Base-by-base conservation (phyloP, 2,888 invertebrate genomes). In the Agrotis exclamationis region DNA sequence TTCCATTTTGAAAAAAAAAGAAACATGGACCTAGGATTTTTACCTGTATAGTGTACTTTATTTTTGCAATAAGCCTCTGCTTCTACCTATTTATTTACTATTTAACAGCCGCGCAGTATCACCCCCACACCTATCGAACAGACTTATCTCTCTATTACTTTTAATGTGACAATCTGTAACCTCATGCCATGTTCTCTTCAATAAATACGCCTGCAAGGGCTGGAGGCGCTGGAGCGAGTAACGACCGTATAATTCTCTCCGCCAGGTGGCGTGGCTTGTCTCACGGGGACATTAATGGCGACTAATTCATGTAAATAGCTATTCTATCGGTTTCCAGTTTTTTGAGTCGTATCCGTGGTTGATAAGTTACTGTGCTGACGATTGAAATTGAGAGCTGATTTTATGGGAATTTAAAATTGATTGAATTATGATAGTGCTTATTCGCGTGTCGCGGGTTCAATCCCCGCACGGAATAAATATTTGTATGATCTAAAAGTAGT, bases 281-380 rank as follows among this genome's bases (percentile, higher is more conserved):
- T 95, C 94, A 84, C 91, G 92, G 93, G 90, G 91, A 91, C 93
- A 94, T 95, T 93, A 96, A 95, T 93, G 95, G 94, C 95, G 91
- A 88, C 93, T 95, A 95, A 95, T 95, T 95, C 94, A 93, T 93
- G 94, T 93, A 95, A 95, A 95, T 95, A 95, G 94, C 93, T 91
- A 78, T 84, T 85, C 86, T 85, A 86, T 85, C 87, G 85, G 85
- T 91, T 91, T 91, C 90, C 90, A 91, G 91, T 91, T 74, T 92
- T 93, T 70, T 89, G 86, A 80, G 80, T 79, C 71, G 74, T 71
- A 73, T 58, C 69, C 65, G 47, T 50, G 54, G 33, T 76, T 59
- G 76, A 75, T 84, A 74, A 84, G 60, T 67, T 75, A 60, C 22
- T 63, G 65, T 39, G 45, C 18, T 24, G 33, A 56, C 71, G 67